phyloP scores from a whole-genome alignment of 2,797 vertebrate genomes.

The Halcyon badia region DNA sequence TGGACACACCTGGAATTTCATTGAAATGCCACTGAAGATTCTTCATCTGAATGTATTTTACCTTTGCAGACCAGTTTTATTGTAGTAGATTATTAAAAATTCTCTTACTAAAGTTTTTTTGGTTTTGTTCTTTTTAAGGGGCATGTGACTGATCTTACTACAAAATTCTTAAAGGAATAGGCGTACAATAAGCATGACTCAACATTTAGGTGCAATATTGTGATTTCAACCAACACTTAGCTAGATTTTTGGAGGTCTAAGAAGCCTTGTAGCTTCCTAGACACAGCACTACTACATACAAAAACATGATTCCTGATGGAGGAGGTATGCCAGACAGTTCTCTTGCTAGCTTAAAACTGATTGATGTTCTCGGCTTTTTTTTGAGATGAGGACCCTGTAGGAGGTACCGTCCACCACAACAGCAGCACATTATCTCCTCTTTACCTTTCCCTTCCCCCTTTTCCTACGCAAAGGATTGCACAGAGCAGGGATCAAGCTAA shows the following conservation, averaged over 20 bases:
- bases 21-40: background rate
- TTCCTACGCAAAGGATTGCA: background rate
- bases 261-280: background rate
- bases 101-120: background rate
- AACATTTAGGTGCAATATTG: background rate
- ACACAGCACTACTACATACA: background rate
- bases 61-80: background rate
- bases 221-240: background rate
- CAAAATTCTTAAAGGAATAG: background rate
- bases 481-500: background rate
- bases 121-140: background rate
- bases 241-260: background rate
- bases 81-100: background rate
- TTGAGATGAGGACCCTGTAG: background rate
- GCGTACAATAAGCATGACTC: background rate
- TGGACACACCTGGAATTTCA: background rate
- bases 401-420: background rate
- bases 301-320: background rate
- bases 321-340: background rate
- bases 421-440: background rate
- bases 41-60: background rate
- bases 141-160: background rate
- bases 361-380: background rate
- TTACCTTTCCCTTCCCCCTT: background rate
- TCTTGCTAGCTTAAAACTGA: background rate